Percentiles rank a stretch among this genome's conserved stretches.
Evolutionary conservation across 2,113 vertebrate genomes (phyloP).

Genomic region (Phaethon lepturus): DNA sequence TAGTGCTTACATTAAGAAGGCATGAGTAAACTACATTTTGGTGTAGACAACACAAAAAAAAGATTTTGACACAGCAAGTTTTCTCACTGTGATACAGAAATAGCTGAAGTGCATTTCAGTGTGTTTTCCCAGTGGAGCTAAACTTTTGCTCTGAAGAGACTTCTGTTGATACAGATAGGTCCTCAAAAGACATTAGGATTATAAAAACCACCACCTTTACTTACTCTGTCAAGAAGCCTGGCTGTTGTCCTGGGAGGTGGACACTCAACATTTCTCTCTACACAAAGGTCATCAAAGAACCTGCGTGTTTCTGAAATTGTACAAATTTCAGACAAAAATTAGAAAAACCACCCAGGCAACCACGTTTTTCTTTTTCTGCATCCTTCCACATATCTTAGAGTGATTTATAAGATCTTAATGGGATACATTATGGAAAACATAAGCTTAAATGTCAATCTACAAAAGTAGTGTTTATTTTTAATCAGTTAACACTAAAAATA

Average conservation of each 20-base stretch:
- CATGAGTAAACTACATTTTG: not conserved
- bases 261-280: conserved; percentile 89
- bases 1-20: not conserved
- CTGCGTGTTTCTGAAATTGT: conserved; percentile 86
- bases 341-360: not conserved
- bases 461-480: not conserved
- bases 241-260: conserved; percentile 92
- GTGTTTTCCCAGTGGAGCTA: not conserved
- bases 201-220: not conserved
- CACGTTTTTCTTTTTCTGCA: not conserved
- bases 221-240: conserved; percentile 95
- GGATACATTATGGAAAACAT: not conserved
- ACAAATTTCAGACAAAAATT: not conserved
- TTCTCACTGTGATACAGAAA: not conserved
- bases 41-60: not conserved
- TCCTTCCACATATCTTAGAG: not conserved
- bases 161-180: not conserved
- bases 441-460: not conserved
- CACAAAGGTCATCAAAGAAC: conserved; percentile 91
- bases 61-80: not conserved
- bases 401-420: not conserved
- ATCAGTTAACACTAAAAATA: not conserved
- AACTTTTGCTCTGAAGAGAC: not conserved
- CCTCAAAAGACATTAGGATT: not conserved
- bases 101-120: not conserved